These are phyloP conservation scores for Climacteris rufus DNA, from an alignment of 2,113 vertebrate genomes.

Conservation along the genomic window DNA sequence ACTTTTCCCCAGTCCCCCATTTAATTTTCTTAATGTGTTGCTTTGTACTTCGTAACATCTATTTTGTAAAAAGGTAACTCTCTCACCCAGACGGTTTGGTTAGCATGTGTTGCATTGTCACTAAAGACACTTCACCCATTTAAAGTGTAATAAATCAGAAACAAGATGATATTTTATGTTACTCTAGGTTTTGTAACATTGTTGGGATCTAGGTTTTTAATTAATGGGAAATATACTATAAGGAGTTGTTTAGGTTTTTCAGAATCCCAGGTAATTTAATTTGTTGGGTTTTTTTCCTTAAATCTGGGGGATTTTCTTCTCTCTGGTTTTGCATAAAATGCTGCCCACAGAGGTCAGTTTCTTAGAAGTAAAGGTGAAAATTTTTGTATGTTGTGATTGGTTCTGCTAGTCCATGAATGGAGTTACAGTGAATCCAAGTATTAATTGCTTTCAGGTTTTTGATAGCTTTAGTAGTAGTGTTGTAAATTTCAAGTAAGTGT, in stretches of 20 bases:
- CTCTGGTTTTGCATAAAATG: not conserved
- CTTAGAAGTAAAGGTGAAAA: not conserved
- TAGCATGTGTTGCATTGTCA: not conserved
- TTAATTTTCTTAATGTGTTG: not conserved
- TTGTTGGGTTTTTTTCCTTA: not conserved
- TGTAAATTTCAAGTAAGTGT: not conserved
- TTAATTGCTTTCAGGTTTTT: not conserved
- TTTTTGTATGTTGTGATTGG: not conserved
- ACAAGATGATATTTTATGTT: not conserved
- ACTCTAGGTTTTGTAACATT: not conserved
- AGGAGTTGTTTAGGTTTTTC: not conserved
- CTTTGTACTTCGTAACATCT: not conserved
- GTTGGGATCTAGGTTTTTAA: not conserved
- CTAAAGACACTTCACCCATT: not conserved
- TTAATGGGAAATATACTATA: not conserved
- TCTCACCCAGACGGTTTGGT: not conserved
- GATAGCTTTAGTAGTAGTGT: not conserved
- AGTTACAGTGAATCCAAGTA: not conserved
- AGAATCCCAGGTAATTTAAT: not conserved
- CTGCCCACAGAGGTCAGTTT: not conserved
- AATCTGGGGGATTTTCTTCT: not conserved
- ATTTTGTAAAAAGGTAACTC: not conserved
- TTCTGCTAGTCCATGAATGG: not conserved
- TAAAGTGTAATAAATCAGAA: not conserved
- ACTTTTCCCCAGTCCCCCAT: fast-evolving